These are phyloP conservation scores for Clarias platycephalus DNA, from an alignment of 2,797 vertebrate species.

Conservation along the genomic window DNA sequence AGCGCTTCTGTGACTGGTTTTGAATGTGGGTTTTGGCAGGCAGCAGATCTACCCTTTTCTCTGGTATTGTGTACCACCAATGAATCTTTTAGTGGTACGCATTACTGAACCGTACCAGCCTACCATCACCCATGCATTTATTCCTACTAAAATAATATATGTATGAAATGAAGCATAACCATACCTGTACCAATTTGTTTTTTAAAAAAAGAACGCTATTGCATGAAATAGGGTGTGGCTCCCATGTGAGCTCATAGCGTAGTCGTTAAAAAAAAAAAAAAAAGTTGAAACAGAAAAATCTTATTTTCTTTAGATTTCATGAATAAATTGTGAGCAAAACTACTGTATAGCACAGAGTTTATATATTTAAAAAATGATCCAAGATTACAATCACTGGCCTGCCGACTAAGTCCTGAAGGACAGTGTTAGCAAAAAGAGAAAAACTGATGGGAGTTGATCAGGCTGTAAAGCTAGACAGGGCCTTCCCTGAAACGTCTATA, in stretches of 20 bases:
- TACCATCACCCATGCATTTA: too few species aligned
- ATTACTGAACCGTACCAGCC: too few species aligned
- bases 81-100: too few species aligned
- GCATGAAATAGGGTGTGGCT: not conserved
- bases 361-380: conserved; percentile 1
- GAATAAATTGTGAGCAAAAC: conserved; percentile 10
- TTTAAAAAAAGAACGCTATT: not conserved
- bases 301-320: not conserved
- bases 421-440: conserved; percentile 16
- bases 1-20: too few species aligned
- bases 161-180: not conserved
- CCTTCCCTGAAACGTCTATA: not conserved
- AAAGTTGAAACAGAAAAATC: not conserved
- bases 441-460: conserved; percentile 6
- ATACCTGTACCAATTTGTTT: not conserved
- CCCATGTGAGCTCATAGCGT: not conserved
- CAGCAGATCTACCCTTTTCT: too few species aligned
- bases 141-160: not conserved
- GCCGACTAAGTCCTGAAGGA: not conserved
- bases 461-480: not conserved
- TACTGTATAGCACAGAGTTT: conserved; percentile 2
- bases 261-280: not conserved
- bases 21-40: too few species aligned
- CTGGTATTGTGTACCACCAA: too few species aligned
- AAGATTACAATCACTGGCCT: not conserved